These are phyloP conservation scores for Indicator maculatus DNA, from an alignment of 2,113 vertebrate species.

Conservation along the genomic window DNA sequence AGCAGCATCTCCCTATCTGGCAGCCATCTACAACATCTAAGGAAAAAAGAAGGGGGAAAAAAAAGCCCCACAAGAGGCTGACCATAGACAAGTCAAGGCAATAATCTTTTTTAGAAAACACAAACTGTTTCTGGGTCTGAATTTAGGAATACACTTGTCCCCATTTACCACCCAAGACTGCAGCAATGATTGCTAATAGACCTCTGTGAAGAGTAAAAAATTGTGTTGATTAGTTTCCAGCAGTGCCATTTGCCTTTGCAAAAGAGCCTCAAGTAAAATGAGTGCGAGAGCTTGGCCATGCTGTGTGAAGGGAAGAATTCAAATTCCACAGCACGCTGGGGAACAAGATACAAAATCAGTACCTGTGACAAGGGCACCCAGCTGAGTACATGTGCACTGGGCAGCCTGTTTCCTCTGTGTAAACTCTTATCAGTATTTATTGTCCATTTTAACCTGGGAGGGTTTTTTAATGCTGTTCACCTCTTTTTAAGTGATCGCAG, in stretches of 20 bases:
- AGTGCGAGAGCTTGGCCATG: conserved; percentile 38
- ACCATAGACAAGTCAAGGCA: neutral
- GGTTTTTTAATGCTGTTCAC: neutral
- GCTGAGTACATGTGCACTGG: neutral
- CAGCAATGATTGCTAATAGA: conserved; percentile 65
- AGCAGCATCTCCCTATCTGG: neutral
- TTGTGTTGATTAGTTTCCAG: conserved; percentile 73
- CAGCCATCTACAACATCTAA: neutral
- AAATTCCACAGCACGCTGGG: conserved; percentile 40
- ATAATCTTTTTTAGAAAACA: conserved; percentile 2
- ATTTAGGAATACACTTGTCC: conserved; percentile 5
- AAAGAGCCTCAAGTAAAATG: conserved; percentile 55
- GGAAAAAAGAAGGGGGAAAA: neutral
- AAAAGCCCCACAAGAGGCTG: neutral
- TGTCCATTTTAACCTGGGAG: neutral
- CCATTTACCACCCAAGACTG: conserved; percentile 7
- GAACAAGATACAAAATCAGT: conserved; percentile 27
- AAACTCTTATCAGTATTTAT: neutral
- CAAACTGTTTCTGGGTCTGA: conserved; percentile 5
- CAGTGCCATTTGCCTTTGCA: conserved; percentile 64
- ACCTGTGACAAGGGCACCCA: conserved; percentile 46
- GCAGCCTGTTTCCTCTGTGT: neutral
- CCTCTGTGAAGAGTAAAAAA: conserved; percentile 65
- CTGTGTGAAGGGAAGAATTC: conserved; percentile 58
- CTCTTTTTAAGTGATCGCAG: neutral